Conservation (phyloP, 2,113 vertebrate species). For the Engystomops pustulosus region DNA sequence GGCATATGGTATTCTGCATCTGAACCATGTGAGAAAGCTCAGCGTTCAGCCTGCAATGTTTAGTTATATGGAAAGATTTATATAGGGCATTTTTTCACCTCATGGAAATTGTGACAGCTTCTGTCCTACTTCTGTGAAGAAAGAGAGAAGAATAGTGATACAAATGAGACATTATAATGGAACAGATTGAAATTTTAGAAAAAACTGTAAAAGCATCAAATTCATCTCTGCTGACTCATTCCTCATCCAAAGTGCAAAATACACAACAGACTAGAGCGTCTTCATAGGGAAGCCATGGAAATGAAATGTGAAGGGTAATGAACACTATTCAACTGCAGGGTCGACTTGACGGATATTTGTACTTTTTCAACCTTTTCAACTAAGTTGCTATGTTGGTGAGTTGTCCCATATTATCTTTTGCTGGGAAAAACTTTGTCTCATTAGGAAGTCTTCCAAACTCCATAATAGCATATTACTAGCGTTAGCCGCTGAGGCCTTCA, state of each 20-base stretch:
- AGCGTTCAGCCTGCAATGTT: neutral
- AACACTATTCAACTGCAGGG: too few species aligned
- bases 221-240: neutral
- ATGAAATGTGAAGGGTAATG: too few species aligned
- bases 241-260: neutral
- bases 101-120: slow-evolving; percentile 14
- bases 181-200: slow-evolving; percentile 27
- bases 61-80: slow-evolving; percentile 2
- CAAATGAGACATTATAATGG: slow-evolving; percentile 9
- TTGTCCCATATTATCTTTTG: neutral
- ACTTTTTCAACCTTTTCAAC: too few species aligned
- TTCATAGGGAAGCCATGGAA: neutral
- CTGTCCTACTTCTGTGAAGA: slow-evolving; percentile 5
- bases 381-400: too few species aligned
- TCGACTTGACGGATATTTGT: too few species aligned
- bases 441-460: neutral
- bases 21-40: too few species aligned
- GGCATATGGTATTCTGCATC: too few species aligned
- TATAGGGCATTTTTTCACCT: neutral
- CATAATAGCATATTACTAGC: neutral
- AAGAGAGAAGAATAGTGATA: neutral
- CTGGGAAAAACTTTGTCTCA: too few species aligned
- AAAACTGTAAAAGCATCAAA: slow-evolving; percentile 25
- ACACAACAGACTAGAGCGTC: neutral
- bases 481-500: neutral